Evolutionary conservation across 2,888 invertebrate genomes (phyloP).

Genomic region (Drosophila sordidapex): DNA sequence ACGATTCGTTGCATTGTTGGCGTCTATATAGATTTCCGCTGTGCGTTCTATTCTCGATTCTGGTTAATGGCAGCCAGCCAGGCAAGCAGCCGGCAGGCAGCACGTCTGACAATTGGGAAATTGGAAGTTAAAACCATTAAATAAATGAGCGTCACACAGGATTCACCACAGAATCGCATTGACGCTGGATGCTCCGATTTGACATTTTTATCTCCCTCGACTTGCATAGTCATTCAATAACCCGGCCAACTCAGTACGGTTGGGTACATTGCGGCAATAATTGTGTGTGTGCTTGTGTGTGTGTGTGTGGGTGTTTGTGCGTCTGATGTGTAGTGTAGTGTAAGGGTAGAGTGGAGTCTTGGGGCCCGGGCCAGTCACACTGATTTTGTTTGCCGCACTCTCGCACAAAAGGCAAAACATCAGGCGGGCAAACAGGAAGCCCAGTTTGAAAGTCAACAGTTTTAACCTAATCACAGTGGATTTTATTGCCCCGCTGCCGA

Average conservation of each 20-base stretch:
- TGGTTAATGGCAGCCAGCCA: conserved; percentile 50
- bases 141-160: conserved; percentile 79
- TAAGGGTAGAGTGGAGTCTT: background rate
- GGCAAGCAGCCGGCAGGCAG: conserved; percentile 19
- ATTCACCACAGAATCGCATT: conserved; percentile 72
- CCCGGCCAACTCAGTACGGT: conserved; percentile 41
- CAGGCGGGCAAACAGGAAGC: conserved; percentile 54
- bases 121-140: conserved; percentile 82
- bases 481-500: conserved; percentile 72
- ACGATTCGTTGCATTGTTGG: conserved; percentile 17
- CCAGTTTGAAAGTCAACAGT: conserved; percentile 81
- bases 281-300: conserved; percentile 7
- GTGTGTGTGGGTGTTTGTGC: conserved; percentile 1
- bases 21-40: conserved; percentile 16
- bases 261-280: conserved; percentile 7
- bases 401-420: conserved; percentile 52
- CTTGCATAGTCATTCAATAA: conserved; percentile 77
- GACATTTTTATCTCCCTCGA: conserved; percentile 76
- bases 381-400: conserved; percentile 59
- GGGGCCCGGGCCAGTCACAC: conserved; percentile 35
- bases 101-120: conserved; percentile 81
- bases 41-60: conserved; percentile 15
- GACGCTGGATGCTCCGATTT: conserved; percentile 25
- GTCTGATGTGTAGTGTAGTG: background rate
- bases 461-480: conserved; percentile 82